Evolutionary conservation across 2,797 vertebrate species (phyloP).

Genomic region (Ceyx erithaca): DNA sequence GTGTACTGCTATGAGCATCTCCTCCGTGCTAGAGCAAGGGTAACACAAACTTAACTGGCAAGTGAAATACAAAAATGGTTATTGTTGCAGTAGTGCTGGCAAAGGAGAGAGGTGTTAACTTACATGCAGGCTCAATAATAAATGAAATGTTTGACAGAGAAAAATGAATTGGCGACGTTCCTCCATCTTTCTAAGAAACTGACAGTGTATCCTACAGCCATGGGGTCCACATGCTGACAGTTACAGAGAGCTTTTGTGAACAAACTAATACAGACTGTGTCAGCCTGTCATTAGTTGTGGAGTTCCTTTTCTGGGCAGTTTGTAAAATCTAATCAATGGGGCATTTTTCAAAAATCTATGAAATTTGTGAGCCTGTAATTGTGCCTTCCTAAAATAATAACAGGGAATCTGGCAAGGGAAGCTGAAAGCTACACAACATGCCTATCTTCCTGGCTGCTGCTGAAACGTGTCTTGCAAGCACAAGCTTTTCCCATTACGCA

Average conservation of each 20-base stretch:
- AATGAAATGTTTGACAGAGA: conserved; percentile 77
- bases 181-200: conserved; percentile 76
- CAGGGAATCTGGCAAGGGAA: neutral
- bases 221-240: conserved; percentile 64
- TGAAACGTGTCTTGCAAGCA: conserved; percentile 1
- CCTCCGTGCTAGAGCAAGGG: conserved; percentile 50
- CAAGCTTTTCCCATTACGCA: neutral
- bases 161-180: conserved; percentile 70
- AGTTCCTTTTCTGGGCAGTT: conserved; percentile 64
- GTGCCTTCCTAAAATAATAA: conserved; percentile 38
- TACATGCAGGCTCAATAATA: conserved; percentile 75
- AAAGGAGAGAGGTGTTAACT: conserved; percentile 70
- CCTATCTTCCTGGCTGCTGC: conserved; percentile 31
- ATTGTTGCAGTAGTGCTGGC: conserved; percentile 49
- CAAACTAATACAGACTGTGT: conserved; percentile 72
- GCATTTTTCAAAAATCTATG: conserved; percentile 58
- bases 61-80: conserved; percentile 51
- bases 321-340: conserved; percentile 67
- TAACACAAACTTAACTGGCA: conserved; percentile 61
- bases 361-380: conserved; percentile 61
- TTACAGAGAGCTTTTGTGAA: conserved; percentile 74
- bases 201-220: conserved; percentile 57
- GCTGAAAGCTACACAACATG: neutral
- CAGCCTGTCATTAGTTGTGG: conserved; percentile 66
- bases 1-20: neutral